Evolutionary conservation across 2,113 vertebrate species (phyloP), one percentile per base, ranked within the genome.

Genomic region (Corythoichthys intestinalis): DNA sequence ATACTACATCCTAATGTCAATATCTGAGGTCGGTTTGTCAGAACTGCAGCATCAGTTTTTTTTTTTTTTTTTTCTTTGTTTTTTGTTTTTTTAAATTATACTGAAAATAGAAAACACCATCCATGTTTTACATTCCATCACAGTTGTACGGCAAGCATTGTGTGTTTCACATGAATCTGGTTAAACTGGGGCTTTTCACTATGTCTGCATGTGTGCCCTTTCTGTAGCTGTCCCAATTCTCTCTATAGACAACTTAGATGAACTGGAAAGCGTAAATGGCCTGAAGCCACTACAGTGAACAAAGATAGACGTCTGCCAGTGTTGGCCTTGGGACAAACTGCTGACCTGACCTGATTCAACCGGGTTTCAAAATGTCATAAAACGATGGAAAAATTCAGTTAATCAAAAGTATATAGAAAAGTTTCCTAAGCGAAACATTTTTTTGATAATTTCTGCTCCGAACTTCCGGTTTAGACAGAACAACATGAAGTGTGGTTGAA

Each of bases 201-300:
- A 37, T 39, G 38, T 14, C n/a, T 53, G 15, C 44, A 4, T 63
- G 20, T 63, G 8, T 20, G 17, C 46, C 20, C 20, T 67, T 75
- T n/a, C 64, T 44, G 3, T 41, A 4, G 41, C 59, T 64, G 58
- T 47, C 41, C 62, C 62, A 65, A 35, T 65, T 65, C 62, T 34
- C 20, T 64, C 17, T 28, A 47, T 14, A 14, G 34, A 49, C 44
- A 65, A 17, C 44, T 50, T 49, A 44, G 41, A 48, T 56, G 41
- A 56, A 50, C 49, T 71, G 57, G 14, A n/a, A 39, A 15, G 17
- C 17, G 6, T 66, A 28, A 48, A 66, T 34, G 20, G 17, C 63
- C 63, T 48, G 35, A 47, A 49, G 41, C n/a, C 12, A 28, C 47
- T 6, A 34, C 46, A 4, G 28, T 63, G 8, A 65, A 59, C 66